Conservation (phyloP, 2,888 invertebrate species). For the Agrenia bidenticulata region DNA sequence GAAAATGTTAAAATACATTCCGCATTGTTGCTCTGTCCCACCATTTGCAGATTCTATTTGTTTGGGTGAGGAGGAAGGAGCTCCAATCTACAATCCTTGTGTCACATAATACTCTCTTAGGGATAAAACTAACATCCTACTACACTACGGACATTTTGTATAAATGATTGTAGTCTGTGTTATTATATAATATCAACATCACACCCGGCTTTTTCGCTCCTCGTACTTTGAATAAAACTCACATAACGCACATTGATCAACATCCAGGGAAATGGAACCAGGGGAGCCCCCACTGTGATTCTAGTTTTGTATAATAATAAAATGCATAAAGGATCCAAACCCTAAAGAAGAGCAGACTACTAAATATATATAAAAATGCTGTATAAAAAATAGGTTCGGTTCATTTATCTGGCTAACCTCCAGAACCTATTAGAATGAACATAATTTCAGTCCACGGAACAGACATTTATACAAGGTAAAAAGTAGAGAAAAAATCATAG, state of each 20-base stretch:
- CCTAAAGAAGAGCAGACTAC: neutral
- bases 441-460: constrained; percentile 22
- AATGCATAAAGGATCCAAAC: constrained; percentile 7
- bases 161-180: no score
- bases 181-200: no score
- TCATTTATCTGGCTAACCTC: constrained; percentile 27
- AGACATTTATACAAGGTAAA: neutral
- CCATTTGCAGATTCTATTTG: no score
- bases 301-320: constrained; percentile 5
- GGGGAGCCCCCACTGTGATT: constrained; percentile 17
- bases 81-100: no score
- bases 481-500: constrained; percentile 26
- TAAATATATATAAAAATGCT: constrained; percentile 11
- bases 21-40: no score
- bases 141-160: no score
- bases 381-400: constrained; percentile 26
- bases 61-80: no score
- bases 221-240: constrained; percentile 16
- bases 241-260: constrained; percentile 12
- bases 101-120: no score
- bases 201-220: no score
- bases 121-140: no score
- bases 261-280: neutral
- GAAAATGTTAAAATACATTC: no score
- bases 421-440: constrained; percentile 29